phyloP scores from a whole-genome alignment of 2,113 vertebrate genomes.

The Ictalurus punctatus region DNA sequence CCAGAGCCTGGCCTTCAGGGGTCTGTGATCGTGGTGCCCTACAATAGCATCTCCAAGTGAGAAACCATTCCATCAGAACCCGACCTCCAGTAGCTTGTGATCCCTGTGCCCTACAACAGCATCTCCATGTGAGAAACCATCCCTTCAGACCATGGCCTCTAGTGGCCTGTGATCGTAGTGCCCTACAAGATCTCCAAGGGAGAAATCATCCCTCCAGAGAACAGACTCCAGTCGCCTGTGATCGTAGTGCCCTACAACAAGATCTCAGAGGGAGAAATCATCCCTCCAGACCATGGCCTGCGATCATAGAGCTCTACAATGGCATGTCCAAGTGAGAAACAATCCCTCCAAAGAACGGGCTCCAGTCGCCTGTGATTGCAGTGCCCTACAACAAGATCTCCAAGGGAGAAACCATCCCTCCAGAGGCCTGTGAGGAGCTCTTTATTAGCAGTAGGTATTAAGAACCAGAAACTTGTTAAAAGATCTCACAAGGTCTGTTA shows the following conservation, averaged over 20 bases:
- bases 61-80: not conserved
- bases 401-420: not conserved
- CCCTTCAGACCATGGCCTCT: not conserved
- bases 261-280: not conserved
- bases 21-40: fast-evolving
- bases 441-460: not conserved
- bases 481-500: not conserved
- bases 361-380: too few species aligned
- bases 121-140: not conserved
- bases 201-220: not conserved
- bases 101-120: not conserved
- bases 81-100: not conserved
- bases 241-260: not conserved
- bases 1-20: not conserved
- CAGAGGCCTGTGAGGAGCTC: not conserved
- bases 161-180: not conserved
- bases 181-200: not conserved
- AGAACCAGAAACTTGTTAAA: not conserved
- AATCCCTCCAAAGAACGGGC: too few species aligned
- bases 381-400: not conserved
- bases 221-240: not conserved
- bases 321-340: not conserved
- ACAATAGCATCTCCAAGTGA: not conserved
- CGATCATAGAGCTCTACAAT: not conserved
- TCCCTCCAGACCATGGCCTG: not conserved